phyloP scores from a whole-genome alignment of 2,888 invertebrate genomes.

The Hybos culiciformis region DNA sequence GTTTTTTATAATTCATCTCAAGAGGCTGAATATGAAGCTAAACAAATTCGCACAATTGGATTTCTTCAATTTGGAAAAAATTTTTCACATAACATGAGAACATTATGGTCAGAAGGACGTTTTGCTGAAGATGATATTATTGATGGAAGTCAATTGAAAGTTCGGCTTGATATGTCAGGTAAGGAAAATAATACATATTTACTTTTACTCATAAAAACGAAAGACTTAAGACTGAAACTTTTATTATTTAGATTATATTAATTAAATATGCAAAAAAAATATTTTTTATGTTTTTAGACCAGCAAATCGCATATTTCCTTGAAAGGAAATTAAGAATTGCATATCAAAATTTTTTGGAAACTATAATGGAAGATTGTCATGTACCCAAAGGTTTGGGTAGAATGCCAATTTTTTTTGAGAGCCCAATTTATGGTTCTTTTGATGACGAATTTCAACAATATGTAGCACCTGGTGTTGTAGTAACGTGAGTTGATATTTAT shows the following conservation, averaged over 20 bases:
- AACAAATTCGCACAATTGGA: constrained; percentile 43
- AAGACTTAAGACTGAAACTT: constrained; percentile 9
- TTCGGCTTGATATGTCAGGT: constrained; percentile 68
- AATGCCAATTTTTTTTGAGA: constrained; percentile 51
- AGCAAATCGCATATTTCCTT: constrained; percentile 64
- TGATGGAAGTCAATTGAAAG: constrained; percentile 47
- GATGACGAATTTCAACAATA: constrained; percentile 62
- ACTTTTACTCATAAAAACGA: constrained; percentile 11
- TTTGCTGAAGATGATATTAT: constrained; percentile 41
- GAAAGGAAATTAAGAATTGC: constrained; percentile 53
- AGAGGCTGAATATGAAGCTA: constrained; percentile 42
- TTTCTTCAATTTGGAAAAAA: constrained; percentile 55
- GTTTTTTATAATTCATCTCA: constrained; percentile 39
- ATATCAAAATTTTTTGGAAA: constrained; percentile 51
- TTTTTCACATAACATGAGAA: constrained; percentile 51
- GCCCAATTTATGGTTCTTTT: constrained; percentile 53
- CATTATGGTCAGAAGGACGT: constrained; percentile 44
- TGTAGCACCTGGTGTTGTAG: constrained; percentile 71
- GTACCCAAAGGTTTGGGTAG: constrained; percentile 42
- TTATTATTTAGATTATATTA: constrained; percentile 15
- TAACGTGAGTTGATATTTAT: constrained; percentile 51
- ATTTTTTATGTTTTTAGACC: constrained; percentile 44
- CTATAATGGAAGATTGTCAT: constrained; percentile 50
- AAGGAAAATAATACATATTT: constrained; percentile 20
- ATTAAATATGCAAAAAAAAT: constrained; percentile 12